Percentiles rank a stretch among this genome's conserved stretches.
These are phyloP conservation scores for Lepidurus couesii DNA, from an alignment of 1,140 invertebrate genomes.

Conservation along the genomic window DNA sequence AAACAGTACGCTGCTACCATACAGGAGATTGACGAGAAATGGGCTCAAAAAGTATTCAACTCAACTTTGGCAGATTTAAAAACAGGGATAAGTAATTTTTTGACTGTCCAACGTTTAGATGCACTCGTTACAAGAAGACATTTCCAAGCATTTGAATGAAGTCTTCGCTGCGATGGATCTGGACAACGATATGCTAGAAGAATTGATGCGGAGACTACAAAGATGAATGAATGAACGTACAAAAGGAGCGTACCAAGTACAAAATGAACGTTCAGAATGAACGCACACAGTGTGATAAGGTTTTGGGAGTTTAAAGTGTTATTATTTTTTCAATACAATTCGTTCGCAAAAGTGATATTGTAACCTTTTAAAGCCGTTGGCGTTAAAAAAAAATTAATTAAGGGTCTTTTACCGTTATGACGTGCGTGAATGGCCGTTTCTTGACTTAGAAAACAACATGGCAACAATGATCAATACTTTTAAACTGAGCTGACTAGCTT, in stretches of 20 bases:
- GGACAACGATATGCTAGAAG: background rate
- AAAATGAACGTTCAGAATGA: too few relatives aligned
- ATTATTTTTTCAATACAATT: too few relatives aligned
- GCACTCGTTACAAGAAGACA: background rate
- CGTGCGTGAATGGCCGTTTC: background rate
- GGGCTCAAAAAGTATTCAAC: background rate
- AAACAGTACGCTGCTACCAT: background rate
- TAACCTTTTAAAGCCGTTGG: too few relatives aligned
- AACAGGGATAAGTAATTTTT: background rate
- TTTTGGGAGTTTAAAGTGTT: too few relatives aligned
- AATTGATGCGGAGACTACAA: background rate
- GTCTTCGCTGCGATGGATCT: background rate
- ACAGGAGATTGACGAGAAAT: background rate
- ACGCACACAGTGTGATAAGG: too few relatives aligned
- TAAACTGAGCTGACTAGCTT: slow-evolving; percentile 14
- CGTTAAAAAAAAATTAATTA: too few relatives aligned
- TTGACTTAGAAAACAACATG: background rate
- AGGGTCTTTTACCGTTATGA: too few relatives aligned
- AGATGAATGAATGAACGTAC: too few relatives aligned
- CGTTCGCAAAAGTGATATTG: too few relatives aligned
- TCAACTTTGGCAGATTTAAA: background rate
- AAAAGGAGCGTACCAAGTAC: too few relatives aligned
- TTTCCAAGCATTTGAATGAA: background rate
- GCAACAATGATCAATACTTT: background rate
- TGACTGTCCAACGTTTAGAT: background rate